Base-by-base conservation (phyloP, 2,888 invertebrate genomes). In the Mesorhabditis belari region DNA sequence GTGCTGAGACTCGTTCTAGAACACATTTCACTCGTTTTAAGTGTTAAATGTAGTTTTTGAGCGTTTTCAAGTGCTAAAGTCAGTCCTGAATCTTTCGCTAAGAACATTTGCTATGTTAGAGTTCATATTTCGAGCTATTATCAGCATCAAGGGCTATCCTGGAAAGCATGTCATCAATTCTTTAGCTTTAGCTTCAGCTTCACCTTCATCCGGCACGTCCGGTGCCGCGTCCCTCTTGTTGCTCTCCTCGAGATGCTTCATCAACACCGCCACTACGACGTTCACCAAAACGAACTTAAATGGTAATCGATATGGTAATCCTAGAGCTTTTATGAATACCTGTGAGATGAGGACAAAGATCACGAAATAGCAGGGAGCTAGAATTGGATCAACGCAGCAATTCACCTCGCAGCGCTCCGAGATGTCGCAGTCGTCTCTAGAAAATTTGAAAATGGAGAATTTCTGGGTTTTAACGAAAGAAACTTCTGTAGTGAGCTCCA, bases 191-290 rank as follows among this genome's bases (percentile, higher is more conserved):
- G n/a, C n/a, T n/a, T n/a, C n/a, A n/a, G n/a, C n/a, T n/a, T n/a
- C n/a, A 64, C 66, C 66, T 56, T 60, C 59, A 87, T 60, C 65
- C 9, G 62, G 67, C 17, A 60, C 63, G 60, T 98, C 98, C 83
- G 99, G 99, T n/a, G 67, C 70, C 6, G 71, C 81, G 70, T 83
- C 81, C 66, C 81, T 74, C 63, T 83, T 83, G 74, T 84, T 83
- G 44, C 94, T 94, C 85, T 98, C 98, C 86, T 99, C 98, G 81
- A 99, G 86, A 84, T 98, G 98, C 86, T 98, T 98, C 98, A 99
- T 99, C 67, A 99, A 87, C 55, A 94, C 98, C 66, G 98, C 98
- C 57, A 99, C 98, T 61, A 99, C 98, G 64, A 99, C 98, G 83
- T 99, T 99, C 79, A 99, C 98, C 53, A 99, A 87, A 60, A 99